A percentile compares a stretch with the other conserved stretches of the same genome.
These are phyloP conservation scores for Lucinisca nassula DNA, from an alignment of 2,888 invertebrate species.

Conservation along the genomic window DNA sequence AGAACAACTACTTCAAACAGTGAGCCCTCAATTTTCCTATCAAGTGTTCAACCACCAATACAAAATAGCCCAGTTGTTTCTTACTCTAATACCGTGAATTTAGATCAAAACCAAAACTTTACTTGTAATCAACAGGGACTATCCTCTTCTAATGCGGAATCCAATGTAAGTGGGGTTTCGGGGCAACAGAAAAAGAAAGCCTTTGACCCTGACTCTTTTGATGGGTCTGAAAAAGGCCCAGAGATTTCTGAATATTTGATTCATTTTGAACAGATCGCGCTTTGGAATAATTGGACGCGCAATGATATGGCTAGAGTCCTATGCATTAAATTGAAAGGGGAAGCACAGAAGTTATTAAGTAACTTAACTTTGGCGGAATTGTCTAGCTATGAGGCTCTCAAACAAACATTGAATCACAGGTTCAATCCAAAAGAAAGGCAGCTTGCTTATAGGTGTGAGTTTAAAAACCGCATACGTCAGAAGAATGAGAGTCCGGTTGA, in stretches of 20 bases:
- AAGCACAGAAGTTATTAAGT: not conserved
- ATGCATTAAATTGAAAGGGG: not conserved
- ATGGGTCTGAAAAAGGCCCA: not conserved
- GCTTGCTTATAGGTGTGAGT: slow-evolving; percentile 31
- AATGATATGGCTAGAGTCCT: not conserved
- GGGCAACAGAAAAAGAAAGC: too few species aligned
- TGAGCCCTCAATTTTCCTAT: too few species aligned
- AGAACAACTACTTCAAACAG: too few species aligned
- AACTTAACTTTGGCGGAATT: not conserved
- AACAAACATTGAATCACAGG: slow-evolving; percentile 14
- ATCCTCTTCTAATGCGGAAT: too few species aligned
- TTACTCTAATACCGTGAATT: too few species aligned
- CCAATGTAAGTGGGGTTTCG: too few species aligned
- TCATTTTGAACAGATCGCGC: too few species aligned
- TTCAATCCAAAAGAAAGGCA: slow-evolving; percentile 37
- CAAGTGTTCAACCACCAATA: too few species aligned
- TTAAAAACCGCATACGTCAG: slow-evolving; percentile 21
- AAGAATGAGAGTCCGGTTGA: slow-evolving; percentile 18
- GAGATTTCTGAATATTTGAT: not conserved
- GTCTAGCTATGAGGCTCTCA: not conserved
- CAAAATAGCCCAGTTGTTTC: too few species aligned
- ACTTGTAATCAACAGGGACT: too few species aligned
- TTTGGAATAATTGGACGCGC: too few species aligned
- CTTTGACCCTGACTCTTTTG: not conserved
- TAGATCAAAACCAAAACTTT: too few species aligned